phyloP scores from a whole-genome alignment of 1,140 invertebrate genomes.

The Nixonia krombeini region DNA sequence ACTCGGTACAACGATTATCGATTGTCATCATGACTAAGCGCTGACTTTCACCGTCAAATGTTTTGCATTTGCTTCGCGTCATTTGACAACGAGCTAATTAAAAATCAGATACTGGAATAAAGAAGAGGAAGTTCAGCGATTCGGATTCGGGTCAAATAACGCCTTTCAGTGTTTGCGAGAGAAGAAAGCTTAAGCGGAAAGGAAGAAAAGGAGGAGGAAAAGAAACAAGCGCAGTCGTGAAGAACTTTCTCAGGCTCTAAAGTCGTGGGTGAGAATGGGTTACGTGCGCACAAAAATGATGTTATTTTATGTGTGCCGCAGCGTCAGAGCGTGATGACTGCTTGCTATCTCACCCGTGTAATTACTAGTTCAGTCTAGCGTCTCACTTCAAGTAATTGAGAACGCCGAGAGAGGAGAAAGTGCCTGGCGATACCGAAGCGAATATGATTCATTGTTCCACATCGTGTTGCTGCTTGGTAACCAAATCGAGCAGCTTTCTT shows the following conservation, averaged over 20 bases:
- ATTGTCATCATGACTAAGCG: no score
- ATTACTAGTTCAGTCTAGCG: conserved; percentile 56
- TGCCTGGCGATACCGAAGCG: conserved; percentile 48
- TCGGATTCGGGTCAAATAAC: conserved; percentile 21
- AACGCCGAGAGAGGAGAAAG: conserved; percentile 60
- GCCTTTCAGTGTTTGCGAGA: neutral
- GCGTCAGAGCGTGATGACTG: conserved; percentile 44
- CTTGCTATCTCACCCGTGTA: conserved; percentile 58
- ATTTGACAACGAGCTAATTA: no score
- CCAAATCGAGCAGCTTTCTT: conserved; percentile 39
- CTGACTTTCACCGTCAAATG: no score
- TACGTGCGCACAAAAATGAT: conserved; percentile 44
- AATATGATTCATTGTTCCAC: conserved; percentile 57
- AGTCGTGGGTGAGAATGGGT: conserved; percentile 39
- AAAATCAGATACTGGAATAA: no score
- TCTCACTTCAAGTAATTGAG: conserved; percentile 60
- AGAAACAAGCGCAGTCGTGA: neutral
- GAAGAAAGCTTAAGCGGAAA: conserved; percentile 18
- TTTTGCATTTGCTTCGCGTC: no score
- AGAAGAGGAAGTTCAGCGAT: conserved; percentile 18
- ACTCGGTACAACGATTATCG: no score
- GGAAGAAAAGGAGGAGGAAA: neutral
- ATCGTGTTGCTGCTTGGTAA: conserved; percentile 25
- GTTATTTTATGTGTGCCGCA: conserved; percentile 52
- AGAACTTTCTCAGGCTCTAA: conserved; percentile 18